These are phyloP conservation scores for Arion vulgaris DNA, from an alignment of 1,140 invertebrate species.

Conservation along the genomic window DNA sequence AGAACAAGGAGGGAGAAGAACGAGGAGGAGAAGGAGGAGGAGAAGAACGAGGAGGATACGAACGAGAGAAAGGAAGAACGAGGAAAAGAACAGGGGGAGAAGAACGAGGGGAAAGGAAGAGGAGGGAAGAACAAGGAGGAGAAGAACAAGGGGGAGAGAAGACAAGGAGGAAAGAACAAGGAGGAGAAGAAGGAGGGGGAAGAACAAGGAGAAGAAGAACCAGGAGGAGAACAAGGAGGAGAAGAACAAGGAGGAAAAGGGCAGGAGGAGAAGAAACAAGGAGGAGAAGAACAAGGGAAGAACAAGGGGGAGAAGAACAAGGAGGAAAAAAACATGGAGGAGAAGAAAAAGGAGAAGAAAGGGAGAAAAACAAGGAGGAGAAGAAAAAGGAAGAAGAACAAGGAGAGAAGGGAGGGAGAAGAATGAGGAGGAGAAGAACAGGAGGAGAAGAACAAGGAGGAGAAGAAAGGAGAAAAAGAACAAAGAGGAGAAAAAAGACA, in stretches of 20 bases:
- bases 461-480: neutral
- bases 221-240: too few species aligned
- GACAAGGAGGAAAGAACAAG: neutral
- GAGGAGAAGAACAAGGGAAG: neutral
- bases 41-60: neutral
- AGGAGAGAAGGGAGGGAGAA: neutral
- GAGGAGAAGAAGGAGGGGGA: neutral
- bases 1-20: neutral
- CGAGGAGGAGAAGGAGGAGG: neutral
- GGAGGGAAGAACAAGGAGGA: neutral
- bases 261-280: neutral
- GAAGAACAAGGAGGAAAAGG: neutral
- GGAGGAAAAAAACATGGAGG: neutral
- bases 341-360: neutral
- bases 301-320: neutral
- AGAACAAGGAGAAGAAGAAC: too few species aligned
- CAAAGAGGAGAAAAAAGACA: neutral
- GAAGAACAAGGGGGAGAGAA: neutral
- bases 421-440: neutral
- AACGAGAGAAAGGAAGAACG: neutral
- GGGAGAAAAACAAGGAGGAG: neutral
- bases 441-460: neutral
- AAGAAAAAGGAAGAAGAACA: neutral
- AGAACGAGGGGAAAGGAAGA: neutral
- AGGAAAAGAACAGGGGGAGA: neutral